A percentile compares a stretch with the other conserved stretches of the same genome.
Conservation (phyloP, 35 echinoderm and acorn worm species). For the Heliocidaris erythrogramma region DNA sequence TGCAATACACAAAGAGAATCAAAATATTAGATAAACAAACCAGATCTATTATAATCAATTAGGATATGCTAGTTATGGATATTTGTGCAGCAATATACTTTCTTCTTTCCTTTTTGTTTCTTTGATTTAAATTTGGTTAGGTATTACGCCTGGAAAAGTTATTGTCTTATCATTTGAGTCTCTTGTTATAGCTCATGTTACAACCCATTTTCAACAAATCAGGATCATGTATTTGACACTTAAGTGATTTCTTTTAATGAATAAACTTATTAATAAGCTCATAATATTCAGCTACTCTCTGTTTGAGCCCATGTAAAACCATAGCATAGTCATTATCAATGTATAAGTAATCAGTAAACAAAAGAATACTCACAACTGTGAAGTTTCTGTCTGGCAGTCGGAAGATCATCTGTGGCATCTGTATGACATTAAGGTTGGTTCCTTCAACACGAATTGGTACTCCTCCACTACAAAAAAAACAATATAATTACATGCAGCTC, state of each 20-base stretch:
- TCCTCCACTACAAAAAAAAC: slow-evolving; percentile 59
- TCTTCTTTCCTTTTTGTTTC: background rate
- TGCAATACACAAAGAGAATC: background rate
- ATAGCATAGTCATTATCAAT: background rate
- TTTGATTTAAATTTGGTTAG: background rate
- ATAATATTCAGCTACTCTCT: background rate
- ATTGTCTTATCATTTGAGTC: background rate
- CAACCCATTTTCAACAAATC: background rate
- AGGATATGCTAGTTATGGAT: background rate
- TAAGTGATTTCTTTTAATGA: background rate
- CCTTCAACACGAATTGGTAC: slow-evolving; percentile 40
- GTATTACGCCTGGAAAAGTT: background rate
- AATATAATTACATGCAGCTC: background rate
- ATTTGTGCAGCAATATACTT: background rate
- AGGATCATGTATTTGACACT: background rate
- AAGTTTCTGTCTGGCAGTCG: background rate
- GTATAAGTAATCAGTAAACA: background rate
- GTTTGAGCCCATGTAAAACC: background rate
- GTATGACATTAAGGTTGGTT: slow-evolving; percentile 56
- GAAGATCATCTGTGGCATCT: slow-evolving; percentile 54
- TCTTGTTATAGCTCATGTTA: background rate
- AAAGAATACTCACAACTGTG: slow-evolving; percentile 30
- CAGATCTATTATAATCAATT: background rate
- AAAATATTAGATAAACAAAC: background rate
- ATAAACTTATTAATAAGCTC: too few species aligned